Conservation (phyloP, 2,888 invertebrate species). For the Eugnorisma glareosa region DNA sequence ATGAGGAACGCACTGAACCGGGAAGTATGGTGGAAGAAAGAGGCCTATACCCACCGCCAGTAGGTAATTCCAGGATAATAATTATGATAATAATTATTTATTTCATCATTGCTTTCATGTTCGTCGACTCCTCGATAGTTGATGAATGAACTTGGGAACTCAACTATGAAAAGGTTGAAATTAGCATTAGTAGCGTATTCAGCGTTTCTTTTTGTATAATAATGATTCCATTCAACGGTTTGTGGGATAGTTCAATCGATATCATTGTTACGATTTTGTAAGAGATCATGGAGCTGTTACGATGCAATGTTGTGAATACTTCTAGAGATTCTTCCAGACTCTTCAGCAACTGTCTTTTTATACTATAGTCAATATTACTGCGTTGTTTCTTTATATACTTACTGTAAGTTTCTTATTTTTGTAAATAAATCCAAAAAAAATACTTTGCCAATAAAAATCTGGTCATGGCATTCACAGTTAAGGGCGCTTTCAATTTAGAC, state of each 20-base stretch:
- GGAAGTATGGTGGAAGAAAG: background rate
- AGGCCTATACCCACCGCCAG: background rate
- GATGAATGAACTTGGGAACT: conserved; percentile 22
- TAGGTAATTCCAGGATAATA: background rate
- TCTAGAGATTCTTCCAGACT: background rate
- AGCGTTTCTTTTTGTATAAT: conserved; percentile 38
- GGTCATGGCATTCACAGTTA: background rate
- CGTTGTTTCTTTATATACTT: background rate
- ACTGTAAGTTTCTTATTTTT: background rate
- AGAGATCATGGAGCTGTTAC: conserved; percentile 26
- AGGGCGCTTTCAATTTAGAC: too few species aligned
- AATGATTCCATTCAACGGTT: conserved; percentile 38
- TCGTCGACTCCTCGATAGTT: background rate
- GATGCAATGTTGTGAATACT: background rate
- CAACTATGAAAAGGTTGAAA: conserved; percentile 40
- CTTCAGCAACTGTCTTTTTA: conserved; percentile 1
- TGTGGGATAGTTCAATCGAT: conserved; percentile 32
- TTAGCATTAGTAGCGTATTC: conserved; percentile 53
- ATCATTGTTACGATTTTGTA: conserved; percentile 47
- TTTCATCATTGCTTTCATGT: background rate
- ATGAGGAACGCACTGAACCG: background rate
- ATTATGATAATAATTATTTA: background rate
- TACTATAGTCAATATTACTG: background rate
- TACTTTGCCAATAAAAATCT: background rate
- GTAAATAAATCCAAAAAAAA: background rate